Percentiles rank a stretch among this genome's conserved stretches.
Conservation (phyloP, 2,888 invertebrate species). For the Epirrhoe alternata region DNA sequence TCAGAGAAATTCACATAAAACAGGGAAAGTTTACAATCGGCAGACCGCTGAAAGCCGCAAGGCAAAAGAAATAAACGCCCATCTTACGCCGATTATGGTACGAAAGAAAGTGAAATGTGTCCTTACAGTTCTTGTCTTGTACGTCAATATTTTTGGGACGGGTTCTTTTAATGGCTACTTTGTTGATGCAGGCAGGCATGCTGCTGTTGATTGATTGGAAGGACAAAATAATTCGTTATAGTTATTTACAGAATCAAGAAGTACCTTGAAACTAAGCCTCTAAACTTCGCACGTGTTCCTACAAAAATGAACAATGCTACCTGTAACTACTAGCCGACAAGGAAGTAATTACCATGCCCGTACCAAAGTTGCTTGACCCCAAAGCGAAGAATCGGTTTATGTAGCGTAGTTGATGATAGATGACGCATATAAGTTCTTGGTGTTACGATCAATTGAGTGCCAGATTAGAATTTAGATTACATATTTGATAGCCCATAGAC, state of each 20-base stretch:
- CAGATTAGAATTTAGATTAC: constrained; percentile 41
- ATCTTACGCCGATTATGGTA: constrained; percentile 64
- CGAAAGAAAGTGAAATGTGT: constrained; percentile 78
- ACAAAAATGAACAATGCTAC: constrained; percentile 58
- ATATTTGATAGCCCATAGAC: constrained; percentile 27
- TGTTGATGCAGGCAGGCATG: not conserved
- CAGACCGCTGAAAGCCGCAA: constrained; percentile 65
- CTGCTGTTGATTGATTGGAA: constrained; percentile 44
- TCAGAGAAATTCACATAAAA: constrained; percentile 78
- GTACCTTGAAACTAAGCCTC: constrained; percentile 53
- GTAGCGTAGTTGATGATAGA: constrained; percentile 44
- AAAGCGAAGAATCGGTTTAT: constrained; percentile 48
- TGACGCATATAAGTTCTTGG: constrained; percentile 49
- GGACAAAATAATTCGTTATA: constrained; percentile 66
- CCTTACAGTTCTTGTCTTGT: constrained; percentile 49
- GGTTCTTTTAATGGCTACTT: constrained; percentile 35
- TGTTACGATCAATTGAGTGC: constrained; percentile 33
- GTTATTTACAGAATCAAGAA: constrained; percentile 61
- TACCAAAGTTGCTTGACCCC: constrained; percentile 63
- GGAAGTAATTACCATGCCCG: constrained; percentile 64
- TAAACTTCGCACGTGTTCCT: constrained; percentile 57
- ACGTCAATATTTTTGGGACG: constrained; percentile 43
- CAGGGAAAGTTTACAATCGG: constrained; percentile 81
- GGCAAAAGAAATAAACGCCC: constrained; percentile 73
- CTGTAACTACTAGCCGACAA: constrained; percentile 48